Evolutionary conservation across 1,140 invertebrate genomes (phyloP).

Genomic region (Sycophaga agraensis): DNA sequence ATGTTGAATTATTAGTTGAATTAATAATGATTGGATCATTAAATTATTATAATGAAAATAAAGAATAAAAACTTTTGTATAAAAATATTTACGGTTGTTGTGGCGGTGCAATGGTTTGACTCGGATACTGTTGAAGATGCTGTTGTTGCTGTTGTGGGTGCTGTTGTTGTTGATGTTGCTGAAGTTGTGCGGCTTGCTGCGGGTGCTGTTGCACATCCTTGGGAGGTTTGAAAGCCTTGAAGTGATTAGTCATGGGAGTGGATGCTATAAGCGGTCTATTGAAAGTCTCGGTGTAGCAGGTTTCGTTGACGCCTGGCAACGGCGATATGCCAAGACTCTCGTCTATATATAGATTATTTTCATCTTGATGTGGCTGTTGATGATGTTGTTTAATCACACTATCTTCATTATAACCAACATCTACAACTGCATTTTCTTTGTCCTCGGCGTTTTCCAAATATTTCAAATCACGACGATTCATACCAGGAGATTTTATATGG

Average conservation of each 20-base stretch:
- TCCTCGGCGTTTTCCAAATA: slow-evolving; percentile 50
- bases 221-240: slow-evolving; percentile 38
- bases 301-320: slow-evolving; percentile 40
- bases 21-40: too few species aligned
- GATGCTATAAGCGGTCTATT: slow-evolving; percentile 42
- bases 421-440: slow-evolving; percentile 49
- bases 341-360: slow-evolving; percentile 44
- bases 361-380: slow-evolving; percentile 25
- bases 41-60: not conserved
- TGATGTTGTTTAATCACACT: slow-evolving; percentile 31
- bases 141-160: slow-evolving; percentile 2
- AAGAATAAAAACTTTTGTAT: not conserved
- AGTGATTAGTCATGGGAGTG: slow-evolving; percentile 50
- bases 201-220: slow-evolving; percentile 19
- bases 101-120: not conserved
- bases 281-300: slow-evolving; percentile 48
- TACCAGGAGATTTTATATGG: slow-evolving; percentile 50
- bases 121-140: not conserved
- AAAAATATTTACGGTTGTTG: not conserved
- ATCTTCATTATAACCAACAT: slow-evolving; percentile 44
- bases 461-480: slow-evolving; percentile 49
- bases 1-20: not conserved
- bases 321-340: slow-evolving; percentile 48
- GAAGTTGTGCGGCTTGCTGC: slow-evolving; percentile 17
- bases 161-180: slow-evolving; percentile 6